Evolutionary conservation across 2,113 vertebrate genomes (phyloP), one percentile per base, ranked within the genome.

Genomic region (Dasyprocta punctata): DNA sequence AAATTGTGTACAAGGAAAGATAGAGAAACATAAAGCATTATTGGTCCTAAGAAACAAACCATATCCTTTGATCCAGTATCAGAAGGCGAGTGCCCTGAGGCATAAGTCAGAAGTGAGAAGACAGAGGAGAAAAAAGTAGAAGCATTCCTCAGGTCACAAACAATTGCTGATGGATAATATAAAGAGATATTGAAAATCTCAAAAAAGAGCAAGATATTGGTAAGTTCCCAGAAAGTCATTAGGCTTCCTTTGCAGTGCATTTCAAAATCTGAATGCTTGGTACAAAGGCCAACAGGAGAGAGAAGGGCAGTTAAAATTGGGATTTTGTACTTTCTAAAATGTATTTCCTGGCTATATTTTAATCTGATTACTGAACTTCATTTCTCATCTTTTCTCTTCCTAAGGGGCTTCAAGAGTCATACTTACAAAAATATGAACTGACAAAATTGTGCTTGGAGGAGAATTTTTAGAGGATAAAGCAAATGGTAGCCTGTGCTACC

Each of bases 281-380:
- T 28, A 75, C 17, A 19, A 87, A 83, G 47, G 12, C 61, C 56
- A 52, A 89, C 36, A 19, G 49, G 22, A 20, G 77, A 94, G 44
- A 97, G 13, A 0, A 7, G 1, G 78, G 54, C 1, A 28, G 36
- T 14, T 77, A 77, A 89, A 67, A 17, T 5, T 71, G n/a, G 81
- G 13, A 30, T 19, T 85, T 2, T 16, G 38, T 82, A 83, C n/a
- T 96, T 96, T 83, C 63, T 86, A 82, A 93, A 96, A 89, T 67
- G 13, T 7, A 67, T 92, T 92, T 96, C 26, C 36, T 44, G 49
- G 1, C 69, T 78, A 38, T 89, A 96, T 92, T 95, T 95, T 95
- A 61, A 73, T 89, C 56, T 95, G 63, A 38, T 91, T 52, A 83
- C 1, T 69, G 52, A 94, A 84, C 0, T 2, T 9, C 44, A 97